phyloP scores from a whole-genome alignment of 2,888 invertebrate genomes.

The Coleophora flavipennella region DNA sequence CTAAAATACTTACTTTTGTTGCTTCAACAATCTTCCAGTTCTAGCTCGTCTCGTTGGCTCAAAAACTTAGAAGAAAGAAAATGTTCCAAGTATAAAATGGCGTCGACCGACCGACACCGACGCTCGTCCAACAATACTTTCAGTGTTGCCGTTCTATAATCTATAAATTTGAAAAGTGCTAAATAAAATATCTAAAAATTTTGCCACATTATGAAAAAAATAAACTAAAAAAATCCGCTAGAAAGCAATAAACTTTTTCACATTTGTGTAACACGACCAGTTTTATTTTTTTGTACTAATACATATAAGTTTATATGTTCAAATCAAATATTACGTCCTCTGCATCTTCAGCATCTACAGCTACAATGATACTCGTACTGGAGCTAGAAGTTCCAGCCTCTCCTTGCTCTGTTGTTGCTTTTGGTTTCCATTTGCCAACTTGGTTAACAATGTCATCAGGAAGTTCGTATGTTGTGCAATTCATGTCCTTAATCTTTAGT shows the following conservation, averaged over 20 bases:
- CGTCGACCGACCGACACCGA: no score
- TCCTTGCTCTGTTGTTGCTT: constrained; percentile 2
- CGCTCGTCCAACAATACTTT: no score
- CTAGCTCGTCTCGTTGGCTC: no score
- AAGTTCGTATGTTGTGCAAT: constrained; percentile 1
- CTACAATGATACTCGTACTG: constrained; percentile 2
- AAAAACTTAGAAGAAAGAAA: no score
- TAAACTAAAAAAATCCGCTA: no score
- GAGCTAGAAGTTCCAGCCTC: constrained; percentile 4
- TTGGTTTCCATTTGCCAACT: background rate
- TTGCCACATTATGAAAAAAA: background rate
- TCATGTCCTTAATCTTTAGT: constrained; percentile 3
- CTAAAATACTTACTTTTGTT: no score
- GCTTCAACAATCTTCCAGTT: no score
- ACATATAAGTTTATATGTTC: background rate
- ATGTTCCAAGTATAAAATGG: no score
- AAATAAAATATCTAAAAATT: constrained; percentile 1
- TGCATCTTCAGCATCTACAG: constrained; percentile 3
- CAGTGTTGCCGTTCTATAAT: constrained; percentile 1
- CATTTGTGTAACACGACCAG: no score
- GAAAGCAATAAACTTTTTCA: no score
- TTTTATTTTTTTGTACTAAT: no score
- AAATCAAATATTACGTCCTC: constrained; percentile 2
- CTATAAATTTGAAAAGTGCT: constrained; percentile 1
- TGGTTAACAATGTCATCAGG: constrained; percentile 1